A percentile compares a stretch with the other conserved stretches of the same genome.
Evolutionary conservation across 2,888 invertebrate genomes (phyloP).

Genomic region (Plutella xylostella): DNA sequence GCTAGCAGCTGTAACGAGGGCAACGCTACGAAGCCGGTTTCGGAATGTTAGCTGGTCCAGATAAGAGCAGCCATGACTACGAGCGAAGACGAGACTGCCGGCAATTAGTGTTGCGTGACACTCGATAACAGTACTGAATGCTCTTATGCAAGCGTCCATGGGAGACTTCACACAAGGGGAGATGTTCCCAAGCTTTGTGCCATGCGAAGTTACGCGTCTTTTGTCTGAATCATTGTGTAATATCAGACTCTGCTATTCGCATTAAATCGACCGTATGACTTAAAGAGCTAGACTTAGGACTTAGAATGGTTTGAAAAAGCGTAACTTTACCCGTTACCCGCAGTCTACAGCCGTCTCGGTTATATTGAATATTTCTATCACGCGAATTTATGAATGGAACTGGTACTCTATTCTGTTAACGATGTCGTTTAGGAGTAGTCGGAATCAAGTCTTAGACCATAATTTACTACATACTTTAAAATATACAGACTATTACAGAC

Average conservation of each 20-base stretch:
- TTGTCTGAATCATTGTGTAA: background rate
- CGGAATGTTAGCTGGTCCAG: conserved; percentile 30
- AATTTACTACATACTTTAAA: too few relatives aligned
- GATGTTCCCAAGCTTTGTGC: background rate
- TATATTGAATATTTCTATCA: conserved; percentile 28
- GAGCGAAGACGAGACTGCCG: conserved; percentile 27
- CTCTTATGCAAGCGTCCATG: conserved; percentile 53
- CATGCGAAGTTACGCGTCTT: background rate
- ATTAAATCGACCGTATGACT: too few relatives aligned
- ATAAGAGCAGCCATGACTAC: conserved; percentile 25
- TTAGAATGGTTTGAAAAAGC: too few relatives aligned
- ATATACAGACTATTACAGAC: too few relatives aligned
- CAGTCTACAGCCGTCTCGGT: too few relatives aligned
- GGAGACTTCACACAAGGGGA: conserved; percentile 44
- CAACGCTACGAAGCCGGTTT: conserved; percentile 41
- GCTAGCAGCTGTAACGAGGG: too few relatives aligned
- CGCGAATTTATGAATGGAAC: conserved; percentile 37
- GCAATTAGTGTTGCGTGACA: conserved; percentile 52
- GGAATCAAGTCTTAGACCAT: too few relatives aligned
- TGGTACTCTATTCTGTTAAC: background rate
- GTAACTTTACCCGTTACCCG: too few relatives aligned
- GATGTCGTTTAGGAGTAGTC: background rate
- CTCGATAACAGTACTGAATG: conserved; percentile 51
- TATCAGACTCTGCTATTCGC: background rate
- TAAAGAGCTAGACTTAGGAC: too few relatives aligned